A percentile compares a stretch with the other conserved stretches of the same genome.
phyloP scores from a whole-genome alignment of 2,888 invertebrate species.

The Lutraria lutraria region DNA sequence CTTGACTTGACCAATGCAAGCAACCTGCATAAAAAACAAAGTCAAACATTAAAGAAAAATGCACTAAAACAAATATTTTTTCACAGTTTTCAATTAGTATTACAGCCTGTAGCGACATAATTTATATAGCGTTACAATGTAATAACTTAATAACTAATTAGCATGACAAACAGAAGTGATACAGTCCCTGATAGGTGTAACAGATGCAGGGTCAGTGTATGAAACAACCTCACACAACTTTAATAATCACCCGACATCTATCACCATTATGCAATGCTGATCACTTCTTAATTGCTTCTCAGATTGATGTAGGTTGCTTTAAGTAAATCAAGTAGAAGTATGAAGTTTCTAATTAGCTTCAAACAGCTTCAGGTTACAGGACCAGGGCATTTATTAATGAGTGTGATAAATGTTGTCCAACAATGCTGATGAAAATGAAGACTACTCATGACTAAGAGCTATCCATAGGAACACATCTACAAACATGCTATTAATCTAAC shows the following conservation, averaged over 20 bases:
- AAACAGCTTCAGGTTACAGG: constrained; percentile 15
- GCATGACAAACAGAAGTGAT: neutral
- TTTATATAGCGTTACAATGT: neutral
- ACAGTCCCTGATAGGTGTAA: neutral
- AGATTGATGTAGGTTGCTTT: neutral
- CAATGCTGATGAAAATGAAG: neutral
- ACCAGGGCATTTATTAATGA: neutral
- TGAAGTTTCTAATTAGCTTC: constrained; percentile 13
- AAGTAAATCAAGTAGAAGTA: constrained; percentile 8
- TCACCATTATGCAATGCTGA: constrained; percentile 18
- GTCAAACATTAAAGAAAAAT: too few relatives aligned
- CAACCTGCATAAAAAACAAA: too few relatives aligned
- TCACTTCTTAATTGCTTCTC: neutral
- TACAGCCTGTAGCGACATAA: neutral
- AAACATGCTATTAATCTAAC: neutral
- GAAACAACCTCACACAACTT: neutral
- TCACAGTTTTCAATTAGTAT: neutral
- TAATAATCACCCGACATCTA: constrained; percentile 1
- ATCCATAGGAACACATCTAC: neutral
- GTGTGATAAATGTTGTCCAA: neutral
- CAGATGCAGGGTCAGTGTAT: constrained; percentile 2
- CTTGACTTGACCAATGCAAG: too few relatives aligned
- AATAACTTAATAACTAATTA: constrained; percentile 1
- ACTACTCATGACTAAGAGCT: neutral
- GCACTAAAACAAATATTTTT: too few relatives aligned